Evolutionary conservation across 2,113 vertebrate species (phyloP).

Genomic region (Cichladusa arquata): DNA sequence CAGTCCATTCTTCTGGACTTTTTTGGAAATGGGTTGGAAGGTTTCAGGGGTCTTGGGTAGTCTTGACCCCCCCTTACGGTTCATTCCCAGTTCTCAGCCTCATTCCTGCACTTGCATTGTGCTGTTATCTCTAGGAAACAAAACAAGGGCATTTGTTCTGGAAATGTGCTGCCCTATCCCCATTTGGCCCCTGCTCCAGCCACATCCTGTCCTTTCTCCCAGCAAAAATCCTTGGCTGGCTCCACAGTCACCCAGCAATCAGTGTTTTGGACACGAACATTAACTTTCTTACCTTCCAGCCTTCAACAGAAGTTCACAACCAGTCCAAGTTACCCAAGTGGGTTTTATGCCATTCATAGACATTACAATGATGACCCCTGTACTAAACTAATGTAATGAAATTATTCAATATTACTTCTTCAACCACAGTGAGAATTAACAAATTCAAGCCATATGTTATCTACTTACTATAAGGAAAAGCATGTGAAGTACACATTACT

Average conservation of each 20-base stretch:
- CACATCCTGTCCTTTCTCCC: neutral
- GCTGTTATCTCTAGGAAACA: neutral
- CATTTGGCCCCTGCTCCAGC: neutral
- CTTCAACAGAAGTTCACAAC: neutral
- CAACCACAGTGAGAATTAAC: neutral
- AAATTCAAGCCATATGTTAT: neutral
- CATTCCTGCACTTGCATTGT: neutral
- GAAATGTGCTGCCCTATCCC: neutral
- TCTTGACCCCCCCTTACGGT: neutral
- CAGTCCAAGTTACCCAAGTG: neutral
- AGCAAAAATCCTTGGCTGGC: neutral
- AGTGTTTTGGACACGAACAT: neutral
- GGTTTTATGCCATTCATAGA: neutral
- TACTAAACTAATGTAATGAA: neutral
- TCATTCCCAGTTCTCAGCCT: neutral
- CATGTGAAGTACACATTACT: neutral
- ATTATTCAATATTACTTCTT: neutral
- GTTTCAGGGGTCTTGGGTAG: neutral
- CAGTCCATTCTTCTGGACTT: neutral
- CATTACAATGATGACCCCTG: fast-evolving
- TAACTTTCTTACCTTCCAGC: neutral
- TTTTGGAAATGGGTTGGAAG: neutral
- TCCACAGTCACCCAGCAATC: too few species aligned
- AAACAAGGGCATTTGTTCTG: neutral
- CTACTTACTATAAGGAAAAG: neutral